A percentile compares a stretch with the other conserved stretches of the same genome.
Evolutionary conservation across 2,113 vertebrate species (phyloP).

Genomic region (Eulemur macaco): DNA sequence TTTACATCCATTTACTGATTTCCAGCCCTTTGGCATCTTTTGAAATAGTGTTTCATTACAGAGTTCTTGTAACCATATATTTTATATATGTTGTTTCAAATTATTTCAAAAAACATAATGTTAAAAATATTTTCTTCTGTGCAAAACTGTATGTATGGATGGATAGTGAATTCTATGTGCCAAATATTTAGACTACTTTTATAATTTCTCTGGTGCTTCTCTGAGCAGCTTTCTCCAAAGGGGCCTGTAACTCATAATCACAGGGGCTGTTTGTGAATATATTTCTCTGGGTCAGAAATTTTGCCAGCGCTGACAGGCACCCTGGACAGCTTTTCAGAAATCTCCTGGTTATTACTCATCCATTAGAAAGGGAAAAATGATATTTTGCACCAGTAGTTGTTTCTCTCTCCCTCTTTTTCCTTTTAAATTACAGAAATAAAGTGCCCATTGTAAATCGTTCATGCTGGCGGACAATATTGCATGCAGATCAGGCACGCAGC

Average conservation of each 20-base stretch:
- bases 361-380: slow-evolving; percentile 62
- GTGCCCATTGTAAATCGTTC: slow-evolving; percentile 58
- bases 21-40: slow-evolving; percentile 60
- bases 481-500: slow-evolving; percentile 40
- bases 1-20: slow-evolving; percentile 69
- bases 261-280: slow-evolving; percentile 12
- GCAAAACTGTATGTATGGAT: background rate
- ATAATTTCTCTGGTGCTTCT: slow-evolving; percentile 52
- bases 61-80: slow-evolving; percentile 17
- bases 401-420: background rate
- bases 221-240: slow-evolving; percentile 43
- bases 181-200: slow-evolving; percentile 54
- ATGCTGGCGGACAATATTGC: slow-evolving; percentile 43
- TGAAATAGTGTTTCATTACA: slow-evolving; percentile 36
- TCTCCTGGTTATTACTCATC: slow-evolving; percentile 59
- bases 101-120: slow-evolving; percentile 47
- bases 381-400: slow-evolving; percentile 55
- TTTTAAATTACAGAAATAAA: slow-evolving; percentile 75
- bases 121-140: slow-evolving; percentile 42
- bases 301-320: slow-evolving; percentile 54
- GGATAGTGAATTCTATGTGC: slow-evolving; percentile 15
- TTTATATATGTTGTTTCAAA: slow-evolving; percentile 48
- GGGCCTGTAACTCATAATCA: slow-evolving; percentile 65
- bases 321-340: slow-evolving; percentile 59
- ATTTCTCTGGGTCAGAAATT: slow-evolving; percentile 65